These are phyloP conservation scores for Lapara coniferarum DNA, from an alignment of 2,888 invertebrate species.

Conservation along the genomic window DNA sequence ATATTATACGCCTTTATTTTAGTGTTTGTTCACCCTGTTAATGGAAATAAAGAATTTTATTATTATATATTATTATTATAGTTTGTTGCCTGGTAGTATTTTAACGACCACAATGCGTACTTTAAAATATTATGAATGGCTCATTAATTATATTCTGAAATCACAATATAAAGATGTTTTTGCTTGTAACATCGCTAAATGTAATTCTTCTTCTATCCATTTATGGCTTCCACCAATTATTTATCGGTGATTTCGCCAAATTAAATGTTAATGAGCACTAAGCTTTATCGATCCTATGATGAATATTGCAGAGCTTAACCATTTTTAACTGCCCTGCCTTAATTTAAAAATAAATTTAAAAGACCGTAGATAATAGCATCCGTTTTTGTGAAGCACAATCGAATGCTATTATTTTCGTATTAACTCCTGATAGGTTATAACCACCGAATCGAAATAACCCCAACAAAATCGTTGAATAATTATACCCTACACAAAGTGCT, in stretches of 20 bases:
- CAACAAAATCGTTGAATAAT: conserved; percentile 71
- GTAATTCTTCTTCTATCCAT: too few relatives aligned
- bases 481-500: conserved; percentile 55
- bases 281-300: background rate
- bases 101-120: background rate
- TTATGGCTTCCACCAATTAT: too few relatives aligned
- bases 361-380: conserved; percentile 58
- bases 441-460: conserved; percentile 64
- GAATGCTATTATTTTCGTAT: conserved; percentile 79
- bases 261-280: background rate
- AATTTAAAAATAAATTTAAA: conserved; percentile 50
- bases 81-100: background rate
- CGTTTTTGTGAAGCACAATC: conserved; percentile 67
- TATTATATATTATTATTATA: too few relatives aligned
- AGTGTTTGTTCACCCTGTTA: too few relatives aligned
- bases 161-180: background rate
- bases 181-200: background rate
- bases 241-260: too few relatives aligned
- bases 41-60: too few relatives aligned
- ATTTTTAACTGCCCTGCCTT: conserved; percentile 39
- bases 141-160: background rate
- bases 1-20: too few relatives aligned
- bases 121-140: background rate
- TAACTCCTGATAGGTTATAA: conserved; percentile 70
- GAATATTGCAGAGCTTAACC: conserved; percentile 6